phyloP scores from a whole-genome alignment of 2,797 vertebrate genomes.

The Periparus ater region DNA sequence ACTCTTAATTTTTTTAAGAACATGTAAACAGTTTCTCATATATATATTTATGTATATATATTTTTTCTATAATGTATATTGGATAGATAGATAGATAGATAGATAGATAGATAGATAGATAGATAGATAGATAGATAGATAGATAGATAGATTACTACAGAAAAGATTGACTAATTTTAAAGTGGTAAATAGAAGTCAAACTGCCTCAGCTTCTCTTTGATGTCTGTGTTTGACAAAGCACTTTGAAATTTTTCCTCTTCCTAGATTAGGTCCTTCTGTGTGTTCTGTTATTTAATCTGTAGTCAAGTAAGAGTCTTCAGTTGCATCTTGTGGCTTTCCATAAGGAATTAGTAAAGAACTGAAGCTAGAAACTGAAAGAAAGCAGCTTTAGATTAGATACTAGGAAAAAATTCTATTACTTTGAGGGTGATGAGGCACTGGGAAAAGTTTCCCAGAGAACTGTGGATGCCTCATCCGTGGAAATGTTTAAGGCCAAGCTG shows the following conservation, averaged over 20 bases:
- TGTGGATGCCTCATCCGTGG: not conserved
- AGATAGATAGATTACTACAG: not conserved
- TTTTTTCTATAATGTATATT: not conserved
- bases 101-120: not conserved
- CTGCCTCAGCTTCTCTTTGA: not conserved
- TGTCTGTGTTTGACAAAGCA: not conserved
- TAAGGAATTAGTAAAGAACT: not conserved
- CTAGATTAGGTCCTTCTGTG: not conserved
- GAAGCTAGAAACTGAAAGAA: not conserved
- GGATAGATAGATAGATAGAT: not conserved
- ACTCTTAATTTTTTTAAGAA: not conserved
- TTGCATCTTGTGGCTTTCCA: not conserved
- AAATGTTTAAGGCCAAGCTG: not conserved
- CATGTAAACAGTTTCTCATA: not conserved
- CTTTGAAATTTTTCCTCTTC: not conserved
- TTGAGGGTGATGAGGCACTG: not conserved
- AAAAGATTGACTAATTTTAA: not conserved
- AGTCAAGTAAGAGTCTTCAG: not conserved
- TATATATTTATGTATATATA: not conserved
- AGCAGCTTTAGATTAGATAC: not conserved
- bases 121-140: not conserved
- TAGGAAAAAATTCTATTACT: not conserved
- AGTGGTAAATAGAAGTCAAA: not conserved
- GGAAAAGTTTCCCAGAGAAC: not conserved
- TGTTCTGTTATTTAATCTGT: not conserved